phyloP scores from a whole-genome alignment of 92 coral and sea anemone species.

The Parazoanthus swiftii region DNA sequence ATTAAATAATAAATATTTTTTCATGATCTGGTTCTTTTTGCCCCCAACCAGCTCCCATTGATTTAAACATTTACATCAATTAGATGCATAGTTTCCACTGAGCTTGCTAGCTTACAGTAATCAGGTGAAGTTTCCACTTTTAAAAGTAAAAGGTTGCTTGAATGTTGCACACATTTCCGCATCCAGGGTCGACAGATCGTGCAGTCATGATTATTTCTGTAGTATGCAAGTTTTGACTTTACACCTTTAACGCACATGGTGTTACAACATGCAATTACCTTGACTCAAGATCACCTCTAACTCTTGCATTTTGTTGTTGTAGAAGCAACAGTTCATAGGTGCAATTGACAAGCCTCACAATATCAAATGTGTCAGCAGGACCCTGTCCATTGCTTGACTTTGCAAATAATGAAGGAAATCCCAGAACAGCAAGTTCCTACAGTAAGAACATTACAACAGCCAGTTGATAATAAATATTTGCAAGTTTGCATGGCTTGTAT shows the following conservation, averaged over 20 bases:
- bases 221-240: no score
- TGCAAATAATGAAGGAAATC: conserved; percentile 79
- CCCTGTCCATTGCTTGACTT: conserved; percentile 61
- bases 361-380: conserved; percentile 76
- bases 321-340: conserved; percentile 88
- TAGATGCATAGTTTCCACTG: no score
- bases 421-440: conserved; percentile 86
- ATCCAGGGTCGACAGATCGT: no score
- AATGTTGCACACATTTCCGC: no score
- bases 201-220: not conserved
- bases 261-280: conserved; percentile 54
- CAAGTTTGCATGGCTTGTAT: no score
- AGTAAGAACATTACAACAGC: not conserved
- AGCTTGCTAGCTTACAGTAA: no score
- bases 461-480: not conserved
- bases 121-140: no score
- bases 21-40: no score
- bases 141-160: no score
- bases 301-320: conserved; percentile 75
- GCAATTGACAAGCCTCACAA: conserved; percentile 91
- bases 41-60: no score
- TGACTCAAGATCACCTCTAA: conserved; percentile 84
- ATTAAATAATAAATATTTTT: no score
- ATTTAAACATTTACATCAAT: no score
- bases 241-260: not conserved